Evolutionary conservation across 2,797 vertebrate genomes (phyloP), one percentile per base, ranked within the genome.

Genomic region (Muscicapa comitata): DNA sequence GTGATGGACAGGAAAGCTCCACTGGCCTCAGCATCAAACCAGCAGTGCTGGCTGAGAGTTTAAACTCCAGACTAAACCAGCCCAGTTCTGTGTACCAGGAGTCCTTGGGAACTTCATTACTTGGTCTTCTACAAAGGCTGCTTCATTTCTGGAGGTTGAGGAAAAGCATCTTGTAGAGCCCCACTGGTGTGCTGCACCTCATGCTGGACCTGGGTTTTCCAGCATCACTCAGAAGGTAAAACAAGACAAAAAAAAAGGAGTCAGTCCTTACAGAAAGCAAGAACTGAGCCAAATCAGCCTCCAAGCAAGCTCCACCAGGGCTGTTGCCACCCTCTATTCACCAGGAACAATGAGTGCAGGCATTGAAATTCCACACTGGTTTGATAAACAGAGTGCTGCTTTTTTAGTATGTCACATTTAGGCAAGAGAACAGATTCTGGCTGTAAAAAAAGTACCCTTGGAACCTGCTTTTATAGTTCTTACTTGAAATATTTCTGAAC

Each of bases 401-500:
- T 82, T 86, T 91, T 94, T 31, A 95, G 74, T 75, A 59, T 91
- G 93, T 76, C 93, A 82, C 84, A 94, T 73, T 86, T 74, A 90
- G 82, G 80, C 51, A 74, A 38, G 73, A 81, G 51, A 92, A 86
- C 81, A 86, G 57, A 95, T 88, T 88, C 87, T 68, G 91, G 76
- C 43, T 80, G 53, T 86, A 86, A 96, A 93, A 81, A 90, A 94
- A 86, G 81, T 75, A 93, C 77, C 85, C 81, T 76, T 89, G 93
- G 72, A 81, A 74, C 71, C 42, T 37, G n/a, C 59, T 93, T 91
- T 95, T 93, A 75, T 67, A 58, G 72, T 81, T 88, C 76, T 88
- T 83, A 71, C 71, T 94, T 71, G 80, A 94, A 94, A 89, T 87
- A 94, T 82, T 94, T 88, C 90, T 77, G 51, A 81, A 51, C 72